Base-by-base conservation (phyloP, 2,797 vertebrate genomes). In the Rhabdophis nuchalis region DNA sequence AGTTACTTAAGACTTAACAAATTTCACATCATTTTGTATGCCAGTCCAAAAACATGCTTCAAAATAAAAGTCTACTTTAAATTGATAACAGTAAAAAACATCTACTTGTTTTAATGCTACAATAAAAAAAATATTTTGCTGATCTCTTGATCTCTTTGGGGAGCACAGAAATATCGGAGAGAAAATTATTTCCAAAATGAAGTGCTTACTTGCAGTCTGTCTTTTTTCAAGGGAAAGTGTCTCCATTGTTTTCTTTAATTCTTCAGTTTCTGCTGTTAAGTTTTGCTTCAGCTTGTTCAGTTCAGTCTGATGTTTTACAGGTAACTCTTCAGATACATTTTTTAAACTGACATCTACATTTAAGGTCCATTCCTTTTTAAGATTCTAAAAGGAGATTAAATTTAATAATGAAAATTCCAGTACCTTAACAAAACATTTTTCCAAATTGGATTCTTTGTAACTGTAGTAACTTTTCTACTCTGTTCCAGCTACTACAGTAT, bases 151-250 rank as follows among this genome's bases (percentile, higher is more conserved):
- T 20, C 12, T 52, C 36, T 87, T 52, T 32, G 1, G n/a, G 46
- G 14, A 60, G 77, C 77, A 82, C 10, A 82, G 77, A 36, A 11
- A 60, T 46, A 61, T 18, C 7, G 86, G 64, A 89, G 14, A 4
- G 27, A 89, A 14, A 93, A 36, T 85, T 29, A 23, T 87, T 82
- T 25, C 27, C 77, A 94, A 88, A 86, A 13, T 82, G 32, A 0
- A 0, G 91, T 20, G 97, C 98, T 98, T 95, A 99, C 98, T 85
- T 94, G 98, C 97, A 64, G 96, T 97, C 46, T 97, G 95, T 23
- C 97, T 97, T 90, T 98, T 97, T 96, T 98, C 98, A 41, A 96
- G 88, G 94, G 94, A 97, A 90, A 98, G 97, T 92, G 96, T 97
- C 54, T 95, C 97, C 93, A 98, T 92, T 82, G 98, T 97, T 64